phyloP scores from a whole-genome alignment of 2,113 vertebrate species.

The Peromyscus maniculatus region DNA sequence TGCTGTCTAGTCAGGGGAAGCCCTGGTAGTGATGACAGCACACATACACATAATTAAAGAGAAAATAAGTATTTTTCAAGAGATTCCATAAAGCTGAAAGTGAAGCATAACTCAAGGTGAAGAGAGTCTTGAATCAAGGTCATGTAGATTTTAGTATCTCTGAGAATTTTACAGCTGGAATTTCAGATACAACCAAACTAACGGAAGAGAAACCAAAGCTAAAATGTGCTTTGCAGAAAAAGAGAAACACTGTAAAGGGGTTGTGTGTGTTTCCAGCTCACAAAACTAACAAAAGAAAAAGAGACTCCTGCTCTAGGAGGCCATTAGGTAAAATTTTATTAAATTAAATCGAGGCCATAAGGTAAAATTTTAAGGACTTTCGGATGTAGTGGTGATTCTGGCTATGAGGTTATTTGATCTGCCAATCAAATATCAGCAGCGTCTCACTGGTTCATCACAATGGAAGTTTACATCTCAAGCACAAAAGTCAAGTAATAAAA shows the following conservation, averaged over 20 bases:
- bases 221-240: background rate
- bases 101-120: background rate
- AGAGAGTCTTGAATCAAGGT: background rate
- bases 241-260: background rate
- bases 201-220: background rate
- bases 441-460: background rate
- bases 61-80: background rate
- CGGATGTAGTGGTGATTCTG: background rate
- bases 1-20: background rate
- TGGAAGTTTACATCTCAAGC: background rate
- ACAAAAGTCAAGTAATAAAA: background rate
- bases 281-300: background rate
- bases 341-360: background rate
- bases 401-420: background rate
- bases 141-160: background rate
- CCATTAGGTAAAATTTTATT: no score
- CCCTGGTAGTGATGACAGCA: background rate
- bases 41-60: background rate
- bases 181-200: background rate
- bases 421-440: background rate
- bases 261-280: background rate
- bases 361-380: background rate
- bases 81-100: background rate
- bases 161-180: background rate
- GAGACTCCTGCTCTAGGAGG: no score